A percentile compares a stretch with the other conserved stretches of the same genome.
These are phyloP conservation scores for Pseudorasbora parva DNA, from an alignment of 2,113 vertebrate species.

Conservation along the genomic window DNA sequence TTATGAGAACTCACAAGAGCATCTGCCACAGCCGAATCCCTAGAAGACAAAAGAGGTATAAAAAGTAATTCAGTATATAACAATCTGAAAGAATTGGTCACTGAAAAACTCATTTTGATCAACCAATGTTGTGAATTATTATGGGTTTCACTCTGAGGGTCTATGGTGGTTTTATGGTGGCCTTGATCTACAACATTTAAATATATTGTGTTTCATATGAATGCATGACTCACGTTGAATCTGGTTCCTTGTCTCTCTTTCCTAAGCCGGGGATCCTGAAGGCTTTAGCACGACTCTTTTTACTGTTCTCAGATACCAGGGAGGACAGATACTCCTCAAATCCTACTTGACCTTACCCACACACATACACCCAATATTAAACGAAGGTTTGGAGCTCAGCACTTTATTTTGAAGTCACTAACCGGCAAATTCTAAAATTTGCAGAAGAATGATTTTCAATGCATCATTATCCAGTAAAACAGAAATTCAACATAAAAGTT, in stretches of 20 bases:
- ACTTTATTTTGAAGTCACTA: not conserved
- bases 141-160: not conserved
- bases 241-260: conserved; percentile 85
- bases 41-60: conserved; percentile 3
- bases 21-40: conserved; percentile 35
- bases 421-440: not conserved
- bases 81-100: not conserved
- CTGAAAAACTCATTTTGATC: not conserved
- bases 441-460: conserved; percentile 4
- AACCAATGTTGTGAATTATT: not conserved
- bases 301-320: conserved; percentile 76
- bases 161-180: not conserved
- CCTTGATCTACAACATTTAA: not conserved
- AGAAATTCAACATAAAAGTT: not conserved
- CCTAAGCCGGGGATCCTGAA: conserved; percentile 91
- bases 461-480: not conserved
- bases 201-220: not conserved
- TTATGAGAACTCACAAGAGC: conserved; percentile 38
- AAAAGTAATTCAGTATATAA: not conserved
- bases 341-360: conserved; percentile 77
- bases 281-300: conserved; percentile 85
- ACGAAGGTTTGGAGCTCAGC: not conserved
- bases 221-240: conserved; percentile 77
- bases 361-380: conserved; percentile 25
- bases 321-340: conserved; percentile 84